Evolutionary conservation across 2,888 invertebrate genomes (phyloP).

Genomic region (Panzeria rudis): DNA sequence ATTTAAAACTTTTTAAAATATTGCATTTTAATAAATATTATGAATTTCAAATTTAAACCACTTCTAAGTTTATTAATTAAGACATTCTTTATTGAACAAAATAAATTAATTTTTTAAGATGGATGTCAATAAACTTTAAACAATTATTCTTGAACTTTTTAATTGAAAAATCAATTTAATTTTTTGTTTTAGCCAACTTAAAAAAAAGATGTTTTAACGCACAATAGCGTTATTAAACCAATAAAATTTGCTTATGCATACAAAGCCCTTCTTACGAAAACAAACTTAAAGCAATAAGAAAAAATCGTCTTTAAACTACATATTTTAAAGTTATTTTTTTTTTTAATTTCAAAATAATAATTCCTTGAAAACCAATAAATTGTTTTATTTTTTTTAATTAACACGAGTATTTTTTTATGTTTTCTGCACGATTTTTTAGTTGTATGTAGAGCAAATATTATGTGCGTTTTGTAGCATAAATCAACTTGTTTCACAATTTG

Average conservation of each 20-base stretch:
- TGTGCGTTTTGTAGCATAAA: constrained; percentile 8
- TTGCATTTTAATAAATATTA: background rate
- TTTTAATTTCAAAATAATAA: background rate
- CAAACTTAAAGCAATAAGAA: background rate
- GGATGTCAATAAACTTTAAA: background rate
- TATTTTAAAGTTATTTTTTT: background rate
- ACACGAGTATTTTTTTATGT: background rate
- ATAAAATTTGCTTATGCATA: too few relatives aligned
- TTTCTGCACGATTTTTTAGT: constrained; percentile 24
- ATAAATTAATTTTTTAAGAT: background rate
- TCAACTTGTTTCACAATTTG: constrained; percentile 23
- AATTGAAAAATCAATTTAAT: too few relatives aligned
- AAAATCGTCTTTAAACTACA: background rate
- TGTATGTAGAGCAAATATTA: constrained; percentile 8
- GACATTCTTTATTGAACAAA: background rate
- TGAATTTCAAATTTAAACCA: background rate
- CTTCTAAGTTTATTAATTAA: background rate
- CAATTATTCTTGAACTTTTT: background rate
- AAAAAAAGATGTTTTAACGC: too few relatives aligned
- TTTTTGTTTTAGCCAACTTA: too few relatives aligned
- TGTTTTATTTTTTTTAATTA: background rate
- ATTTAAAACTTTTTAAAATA: constrained; percentile 27
- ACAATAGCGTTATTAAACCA: too few relatives aligned
- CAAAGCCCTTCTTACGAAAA: background rate
- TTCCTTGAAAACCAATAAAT: background rate